Evolutionary conservation across 1,140 invertebrate genomes (phyloP).

Genomic region (Psilanteris sp.): DNA sequence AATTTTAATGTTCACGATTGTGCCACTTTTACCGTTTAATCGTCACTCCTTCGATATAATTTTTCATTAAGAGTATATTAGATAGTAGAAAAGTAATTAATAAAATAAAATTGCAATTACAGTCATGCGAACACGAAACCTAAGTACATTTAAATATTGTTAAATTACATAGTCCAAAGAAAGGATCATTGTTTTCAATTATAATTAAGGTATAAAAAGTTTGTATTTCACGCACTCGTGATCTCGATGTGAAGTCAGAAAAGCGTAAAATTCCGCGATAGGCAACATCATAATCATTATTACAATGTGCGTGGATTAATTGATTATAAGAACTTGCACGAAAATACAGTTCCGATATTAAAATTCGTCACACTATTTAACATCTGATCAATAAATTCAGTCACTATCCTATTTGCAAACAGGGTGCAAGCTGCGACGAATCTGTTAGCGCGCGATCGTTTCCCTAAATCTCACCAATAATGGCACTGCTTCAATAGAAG

Average conservation of each 20-base stretch:
- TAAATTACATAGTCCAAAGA: no score
- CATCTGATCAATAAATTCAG: constrained; percentile 71
- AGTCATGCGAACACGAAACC: no score
- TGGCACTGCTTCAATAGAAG: constrained; percentile 74
- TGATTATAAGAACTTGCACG: constrained; percentile 14
- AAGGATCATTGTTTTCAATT: no score
- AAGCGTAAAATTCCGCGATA: background rate
- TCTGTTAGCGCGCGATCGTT: constrained; percentile 75
- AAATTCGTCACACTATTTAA: constrained; percentile 67
- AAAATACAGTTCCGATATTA: constrained; percentile 14
- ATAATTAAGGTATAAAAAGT: no score
- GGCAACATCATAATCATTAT: constrained; percentile 34
- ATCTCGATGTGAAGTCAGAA: background rate
- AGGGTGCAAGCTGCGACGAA: constrained; percentile 78
- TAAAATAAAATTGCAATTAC: no score
- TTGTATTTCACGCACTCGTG: constrained; percentile 12
- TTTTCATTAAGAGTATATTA: no score
- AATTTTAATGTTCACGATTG: no score
- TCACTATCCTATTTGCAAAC: constrained; percentile 78
- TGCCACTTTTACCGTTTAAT: no score
- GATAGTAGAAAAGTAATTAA: no score
- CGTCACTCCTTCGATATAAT: no score
- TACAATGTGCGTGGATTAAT: constrained; percentile 10
- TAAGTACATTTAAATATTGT: no score
- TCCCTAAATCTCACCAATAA: constrained; percentile 79